These are phyloP conservation scores for Semnornis frantzii DNA, from an alignment of 2,113 vertebrate species.

Conservation along the genomic window DNA sequence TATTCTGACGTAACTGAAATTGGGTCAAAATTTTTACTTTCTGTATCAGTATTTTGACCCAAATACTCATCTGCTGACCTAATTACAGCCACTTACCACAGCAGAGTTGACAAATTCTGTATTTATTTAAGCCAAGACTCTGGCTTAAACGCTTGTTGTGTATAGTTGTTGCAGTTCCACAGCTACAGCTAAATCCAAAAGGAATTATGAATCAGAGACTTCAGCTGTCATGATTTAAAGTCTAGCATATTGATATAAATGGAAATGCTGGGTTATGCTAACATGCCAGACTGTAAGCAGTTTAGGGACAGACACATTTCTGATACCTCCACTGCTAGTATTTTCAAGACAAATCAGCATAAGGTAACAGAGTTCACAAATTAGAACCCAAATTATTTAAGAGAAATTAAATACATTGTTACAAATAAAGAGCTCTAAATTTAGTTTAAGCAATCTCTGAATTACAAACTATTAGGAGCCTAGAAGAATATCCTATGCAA, in stretches of 20 bases:
- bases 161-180: not conserved
- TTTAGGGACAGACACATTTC: not conserved
- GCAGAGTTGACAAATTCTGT: not conserved
- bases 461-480: not conserved
- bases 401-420: not conserved
- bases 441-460: not conserved
- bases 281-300: not conserved
- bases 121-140: not conserved
- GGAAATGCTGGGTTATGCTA: not conserved
- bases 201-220: not conserved
- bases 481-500: not conserved
- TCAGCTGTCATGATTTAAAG: not conserved
- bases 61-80: not conserved
- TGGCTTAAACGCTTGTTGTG: not conserved
- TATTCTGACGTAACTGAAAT: not conserved
- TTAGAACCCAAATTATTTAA: not conserved
- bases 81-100: not conserved
- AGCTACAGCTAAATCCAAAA: not conserved
- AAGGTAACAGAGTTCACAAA: not conserved
- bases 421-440: not conserved
- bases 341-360: not conserved
- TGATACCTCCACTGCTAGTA: not conserved
- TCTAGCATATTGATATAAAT: not conserved
- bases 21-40: not conserved
- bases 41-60: not conserved